Evolutionary conservation across 1,140 invertebrate species (phyloP).

Genomic region (Pseudomyrmex pallidus): DNA sequence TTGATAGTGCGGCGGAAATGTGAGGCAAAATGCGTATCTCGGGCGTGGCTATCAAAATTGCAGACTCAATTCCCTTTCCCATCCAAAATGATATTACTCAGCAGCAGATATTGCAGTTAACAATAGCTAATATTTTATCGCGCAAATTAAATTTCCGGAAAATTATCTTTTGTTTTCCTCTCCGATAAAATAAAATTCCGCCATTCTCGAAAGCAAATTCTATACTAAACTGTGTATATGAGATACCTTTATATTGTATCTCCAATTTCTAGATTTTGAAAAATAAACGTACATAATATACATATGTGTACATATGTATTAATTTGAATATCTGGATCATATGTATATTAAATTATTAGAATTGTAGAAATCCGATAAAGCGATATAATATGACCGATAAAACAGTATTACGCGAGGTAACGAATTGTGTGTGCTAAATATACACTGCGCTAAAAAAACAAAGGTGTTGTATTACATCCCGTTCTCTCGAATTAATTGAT

Average conservation of each 20-base stretch:
- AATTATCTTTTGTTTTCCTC: too few species aligned
- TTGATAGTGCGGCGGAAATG: constrained; percentile 21
- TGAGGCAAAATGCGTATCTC: constrained; percentile 19
- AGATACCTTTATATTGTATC: too few species aligned
- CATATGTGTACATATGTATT: not conserved
- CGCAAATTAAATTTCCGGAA: not conserved
- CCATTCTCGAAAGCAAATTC: too few species aligned
- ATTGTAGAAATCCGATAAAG: too few species aligned
- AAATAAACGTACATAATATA: too few species aligned
- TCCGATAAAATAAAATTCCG: too few species aligned
- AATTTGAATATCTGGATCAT: not conserved
- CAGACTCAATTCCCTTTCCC: constrained; percentile 41
- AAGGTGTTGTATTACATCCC: not conserved
- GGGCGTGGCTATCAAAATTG: constrained; percentile 33
- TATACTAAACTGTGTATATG: too few species aligned
- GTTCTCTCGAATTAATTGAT: constrained; percentile 25
- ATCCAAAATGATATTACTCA: constrained; percentile 17
- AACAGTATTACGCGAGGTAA: not conserved
- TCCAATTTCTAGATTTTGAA: not conserved
- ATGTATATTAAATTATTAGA: not conserved
- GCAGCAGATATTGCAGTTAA: constrained; percentile 2
- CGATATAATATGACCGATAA: not conserved
- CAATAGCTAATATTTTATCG: not conserved
- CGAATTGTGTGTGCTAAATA: too few species aligned
- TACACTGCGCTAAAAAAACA: too few species aligned